Base-by-base conservation (phyloP, 2,113 vertebrate genomes). In the Petaurus breviceps region DNA sequence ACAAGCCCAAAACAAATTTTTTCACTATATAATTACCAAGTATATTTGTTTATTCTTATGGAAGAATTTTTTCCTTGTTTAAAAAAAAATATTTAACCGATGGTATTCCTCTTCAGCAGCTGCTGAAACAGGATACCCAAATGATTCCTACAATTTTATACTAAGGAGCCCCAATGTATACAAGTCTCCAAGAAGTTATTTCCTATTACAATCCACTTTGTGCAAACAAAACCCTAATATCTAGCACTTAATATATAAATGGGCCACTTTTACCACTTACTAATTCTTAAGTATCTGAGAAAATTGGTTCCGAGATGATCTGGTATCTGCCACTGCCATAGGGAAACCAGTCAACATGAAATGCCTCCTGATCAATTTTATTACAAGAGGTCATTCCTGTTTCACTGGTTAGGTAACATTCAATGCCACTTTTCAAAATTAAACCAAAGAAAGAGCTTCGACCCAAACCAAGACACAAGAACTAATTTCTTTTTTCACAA, bases 381-480 rank as follows among this genome's bases (percentile, higher is more conserved):
- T 93, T 94, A 91, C n/a, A 89, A 91, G 84, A 96, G 7, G 10
- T 25, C 51, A 37, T 94, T 93, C 92, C 94, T 90, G 55, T 57
- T 96, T 90, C 47, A 90, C 50, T 28, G 24, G 51, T 96, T 92
- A 84, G 95, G 31, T 91, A 96, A 91, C 93, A 12, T 51, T 61
- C 93, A 91, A 8, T 97, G 94, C 91, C 91, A 93, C 49, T 46
- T 57, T 57, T 51, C 84, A 92, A 94, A 96, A 97, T 53, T 84
- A 95, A 92, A 94, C 49, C 6, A 89, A 97, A 91, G 53, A 49
- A 90, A 3, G 23, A 95, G 90, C 57, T 94, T 95, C 22, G 92
- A 53, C 46, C 93, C 90, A 95, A 52, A 91, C n/a, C 91, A 91
- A 90, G 8, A 94, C 92, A 28, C 93, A 46, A 57, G 51, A 68